Base-by-base conservation (phyloP, 1,140 invertebrate genomes). In the Vollenhovia emeryi region DNA sequence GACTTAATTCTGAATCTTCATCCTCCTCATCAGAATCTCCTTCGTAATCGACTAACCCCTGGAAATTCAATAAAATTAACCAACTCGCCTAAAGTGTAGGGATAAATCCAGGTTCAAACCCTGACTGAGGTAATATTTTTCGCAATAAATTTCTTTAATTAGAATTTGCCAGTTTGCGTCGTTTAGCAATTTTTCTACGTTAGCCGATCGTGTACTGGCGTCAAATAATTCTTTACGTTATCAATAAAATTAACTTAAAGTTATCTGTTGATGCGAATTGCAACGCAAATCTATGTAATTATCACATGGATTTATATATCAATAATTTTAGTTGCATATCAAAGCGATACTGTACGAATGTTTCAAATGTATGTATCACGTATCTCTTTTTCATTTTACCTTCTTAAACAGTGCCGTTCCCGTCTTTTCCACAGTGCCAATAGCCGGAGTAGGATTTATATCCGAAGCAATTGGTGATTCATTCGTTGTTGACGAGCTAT, bases 1-100 rank as follows among this genome's bases (percentile, higher is more conserved):
- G 95, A 86, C 93, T 94, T 85, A 94, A 91, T 73, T 96, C 96
- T 36, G 96, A 96, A 59, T 98, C 97, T 82, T 98, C 97, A 73
- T 99, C 98, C 88, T 99, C 98, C 90, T 99, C 98, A 90, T 99
- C 98, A 0, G 98, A 98, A 94, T 99, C 98, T 78, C 98, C 98
- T 92, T 99, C 98, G 94, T 99, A 99, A 93, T 99, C 98, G 33
- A 99, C 98, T 86, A 99, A 96, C 89, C 98, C 98, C 98, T 98
- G 91, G 48, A 94, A 91, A 89, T 87, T 50, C 2, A 71, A 30
- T 60, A 27, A 27, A 59, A 43, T 69, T 69, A 33, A 62, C 21
- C 18, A n/a, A n/a, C n/a, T n/a, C n/a, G n/a, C n/a, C n/a, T n/a
- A n/a, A n/a, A n/a, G n/a, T n/a, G n/a, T n/a, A n/a, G n/a, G n/a